Evolutionary conservation across 2,888 invertebrate species (phyloP), one percentile per base, ranked within the genome.

Genomic region (Julus scanicus): DNA sequence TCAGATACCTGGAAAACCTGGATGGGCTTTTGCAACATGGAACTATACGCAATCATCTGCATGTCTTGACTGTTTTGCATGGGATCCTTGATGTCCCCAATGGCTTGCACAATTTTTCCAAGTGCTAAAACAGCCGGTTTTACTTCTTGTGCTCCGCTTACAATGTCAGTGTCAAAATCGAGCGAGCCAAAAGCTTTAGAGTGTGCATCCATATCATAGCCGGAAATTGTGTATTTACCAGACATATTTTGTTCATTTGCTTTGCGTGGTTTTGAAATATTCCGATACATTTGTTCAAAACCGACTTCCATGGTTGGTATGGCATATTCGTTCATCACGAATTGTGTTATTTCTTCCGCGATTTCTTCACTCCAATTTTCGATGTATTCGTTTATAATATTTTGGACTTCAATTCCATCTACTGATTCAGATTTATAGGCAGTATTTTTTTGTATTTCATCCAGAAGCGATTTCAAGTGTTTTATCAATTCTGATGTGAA

Each of bases 21-120:
- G 11, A 71, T 71, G 29, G 71, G 71, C 20, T 71, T 71, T 29
- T 71, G 20, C 8, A 71, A 20, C 71, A 71, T 71, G 6, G 71
- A 71, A 71, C 29, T 9, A 20, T 29, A 71, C 71, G 71, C 71
- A 29, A 20, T 29, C 71, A 71, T 71, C 71, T 71, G 71, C 71
- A 71, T 71, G 71, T 71, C 71, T 71, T 71, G 71, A 20, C 11
- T 71, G 71, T 71, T 71, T 29, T 71, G 71, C 71, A 29, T 71
- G n/a, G 71, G 29, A 20, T 71, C 71, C 17, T 57, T 57, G 5
- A 1, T 57, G 57, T 57, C 57, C 0, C 57, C n/a, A 17, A 57
- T n/a, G 57, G 15, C 1, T 4, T 71, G 5, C 71, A 71, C 20
- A 4, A 71, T 5, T 20, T 2, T 29, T 4, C 4, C 20, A 1